Conservation (phyloP, 2,888 invertebrate genomes). For the Acanthosepion esculentum region DNA sequence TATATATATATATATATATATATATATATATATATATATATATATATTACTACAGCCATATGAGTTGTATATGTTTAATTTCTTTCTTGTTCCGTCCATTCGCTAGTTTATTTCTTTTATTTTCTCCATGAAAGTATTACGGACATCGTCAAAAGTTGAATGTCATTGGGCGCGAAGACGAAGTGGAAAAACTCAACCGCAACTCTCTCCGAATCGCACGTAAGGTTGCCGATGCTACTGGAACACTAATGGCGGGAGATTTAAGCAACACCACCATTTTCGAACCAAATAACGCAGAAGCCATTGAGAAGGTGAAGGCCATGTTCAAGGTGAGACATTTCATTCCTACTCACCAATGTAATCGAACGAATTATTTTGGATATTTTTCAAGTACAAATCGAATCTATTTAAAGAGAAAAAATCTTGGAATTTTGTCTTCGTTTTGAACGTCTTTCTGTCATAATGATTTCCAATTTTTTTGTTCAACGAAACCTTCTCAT, state of each 20-base stretch:
- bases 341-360: too few relatives aligned
- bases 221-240: slow-evolving; percentile 69
- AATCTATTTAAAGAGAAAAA: too few relatives aligned
- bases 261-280: slow-evolving; percentile 69
- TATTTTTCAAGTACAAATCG: too few relatives aligned
- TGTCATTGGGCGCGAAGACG: slow-evolving; percentile 66
- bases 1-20: too few relatives aligned
- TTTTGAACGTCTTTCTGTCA: too few relatives aligned
- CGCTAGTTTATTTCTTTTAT: not conserved
- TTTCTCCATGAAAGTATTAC: slow-evolving; percentile 65
- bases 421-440: too few relatives aligned
- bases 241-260: slow-evolving; percentile 72
- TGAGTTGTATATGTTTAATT: too few relatives aligned
- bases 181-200: slow-evolving; percentile 67
- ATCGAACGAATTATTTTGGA: too few relatives aligned
- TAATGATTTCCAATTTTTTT: too few relatives aligned
- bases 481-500: too few relatives aligned
- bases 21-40: too few relatives aligned
- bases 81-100: too few relatives aligned
- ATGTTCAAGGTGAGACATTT: slow-evolving; percentile 66
- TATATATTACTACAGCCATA: not conserved
- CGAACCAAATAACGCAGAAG: slow-evolving; percentile 57
- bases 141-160: slow-evolving; percentile 70
- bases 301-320: slow-evolving; percentile 53
- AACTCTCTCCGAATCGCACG: slow-evolving; percentile 69